phyloP scores from a whole-genome alignment of 2,797 vertebrate genomes.

The Champsocephalus gunnari region DNA sequence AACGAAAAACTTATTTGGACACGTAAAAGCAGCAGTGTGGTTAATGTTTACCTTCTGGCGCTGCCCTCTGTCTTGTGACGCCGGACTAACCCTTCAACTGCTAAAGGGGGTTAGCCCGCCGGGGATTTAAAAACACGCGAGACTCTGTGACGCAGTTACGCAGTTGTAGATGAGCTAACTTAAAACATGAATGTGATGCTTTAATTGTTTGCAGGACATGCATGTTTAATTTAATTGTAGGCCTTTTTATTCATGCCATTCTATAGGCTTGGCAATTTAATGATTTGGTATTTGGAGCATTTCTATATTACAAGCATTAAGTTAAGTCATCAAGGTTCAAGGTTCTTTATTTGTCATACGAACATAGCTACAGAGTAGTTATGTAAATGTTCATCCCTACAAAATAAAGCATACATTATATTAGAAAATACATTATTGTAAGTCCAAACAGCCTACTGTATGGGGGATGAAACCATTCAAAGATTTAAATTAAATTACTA shows the following conservation, averaged over 20 bases:
- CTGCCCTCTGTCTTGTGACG: background rate
- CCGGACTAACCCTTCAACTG: background rate
- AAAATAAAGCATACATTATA: background rate
- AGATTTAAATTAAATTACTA: background rate
- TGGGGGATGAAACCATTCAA: background rate
- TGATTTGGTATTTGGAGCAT: background rate
- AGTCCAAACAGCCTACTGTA: background rate
- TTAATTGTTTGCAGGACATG: background rate
- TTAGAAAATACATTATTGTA: background rate
- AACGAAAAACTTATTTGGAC: conserved; percentile 10
- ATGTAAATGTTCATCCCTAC: too few species aligned
- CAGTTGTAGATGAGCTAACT: conserved; percentile 15
- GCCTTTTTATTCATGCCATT: background rate
- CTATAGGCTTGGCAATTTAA: background rate
- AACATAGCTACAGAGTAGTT: too few species aligned
- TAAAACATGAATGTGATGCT: background rate
- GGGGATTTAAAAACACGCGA: conserved; percentile 40
- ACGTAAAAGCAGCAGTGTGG: conserved; percentile 11
- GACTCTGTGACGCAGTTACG: conserved; percentile 28
- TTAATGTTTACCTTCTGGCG: conserved; percentile 67
- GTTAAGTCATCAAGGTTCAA: background rate
- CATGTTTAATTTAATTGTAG: background rate
- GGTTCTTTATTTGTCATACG: too few species aligned
- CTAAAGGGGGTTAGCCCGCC: conserved; percentile 9
- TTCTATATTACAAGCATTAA: background rate